Conservation (phyloP, 2,113 vertebrate genomes). For the Illadopsis cleaveri region DNA sequence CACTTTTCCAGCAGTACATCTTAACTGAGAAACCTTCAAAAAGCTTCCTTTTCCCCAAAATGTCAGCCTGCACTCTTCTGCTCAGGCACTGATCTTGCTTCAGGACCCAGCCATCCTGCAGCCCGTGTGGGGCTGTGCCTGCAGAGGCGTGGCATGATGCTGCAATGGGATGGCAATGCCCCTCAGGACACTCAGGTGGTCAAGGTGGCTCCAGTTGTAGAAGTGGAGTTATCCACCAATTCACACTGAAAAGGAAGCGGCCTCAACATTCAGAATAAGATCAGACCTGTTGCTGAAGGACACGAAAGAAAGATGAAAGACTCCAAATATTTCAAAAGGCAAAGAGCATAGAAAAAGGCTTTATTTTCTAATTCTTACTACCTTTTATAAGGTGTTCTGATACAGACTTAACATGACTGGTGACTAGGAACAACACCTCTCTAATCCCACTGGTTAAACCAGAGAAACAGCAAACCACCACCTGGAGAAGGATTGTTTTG, state of each 20-base stretch:
- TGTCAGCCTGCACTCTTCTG: background rate
- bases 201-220: background rate
- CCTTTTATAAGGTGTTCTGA: too few species aligned
- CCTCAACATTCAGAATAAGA: background rate
- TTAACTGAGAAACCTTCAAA: background rate
- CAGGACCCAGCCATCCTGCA: background rate
- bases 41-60: background rate
- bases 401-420: too few species aligned
- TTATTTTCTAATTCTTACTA: too few species aligned
- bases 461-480: too few species aligned
- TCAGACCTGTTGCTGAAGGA: background rate
- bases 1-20: background rate
- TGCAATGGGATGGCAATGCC: accelerated
- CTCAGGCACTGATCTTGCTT: background rate
- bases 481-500: too few species aligned
- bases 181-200: accelerated
- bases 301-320: too few species aligned
- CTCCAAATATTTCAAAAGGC: too few species aligned
- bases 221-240: background rate
- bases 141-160: accelerated
- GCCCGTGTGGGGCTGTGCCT: accelerated
- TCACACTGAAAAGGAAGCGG: background rate
- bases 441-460: too few species aligned
- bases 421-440: too few species aligned
- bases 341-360: too few species aligned